Base-by-base conservation (phyloP, 2,113 vertebrate species). In the Gnathonemus longibarbis region DNA sequence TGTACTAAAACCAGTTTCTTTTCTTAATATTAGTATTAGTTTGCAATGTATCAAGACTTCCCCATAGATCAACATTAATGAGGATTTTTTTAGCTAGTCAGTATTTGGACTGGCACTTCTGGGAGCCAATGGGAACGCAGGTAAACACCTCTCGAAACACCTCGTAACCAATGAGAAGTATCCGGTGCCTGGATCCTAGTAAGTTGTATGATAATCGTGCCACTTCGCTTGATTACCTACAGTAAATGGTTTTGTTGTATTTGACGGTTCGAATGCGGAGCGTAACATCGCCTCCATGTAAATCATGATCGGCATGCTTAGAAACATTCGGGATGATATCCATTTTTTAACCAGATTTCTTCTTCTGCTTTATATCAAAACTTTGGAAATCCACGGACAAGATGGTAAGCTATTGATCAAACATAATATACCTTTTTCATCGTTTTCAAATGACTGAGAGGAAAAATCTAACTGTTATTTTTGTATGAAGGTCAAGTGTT, bases 351-450 rank as follows among this genome's bases (percentile, higher is more conserved):
- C 8, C 5, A 35, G 87, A 77, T 35, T 91, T 89, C 93, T 94
- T 93, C 88, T 95, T 87, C 83, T 90, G 86, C 87, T 94, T 24
- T 90, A 88, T 90, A 56, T 94, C 6, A 92, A 89, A 90, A 91
- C 89, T 1, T 45, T 91, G 5, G 49, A 89, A 66, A 94, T 95
- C 49, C 52, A 53, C 87, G 91, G 93, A 39, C 95, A 96, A 88
- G 92, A 94, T 84, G 96, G 96, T 96, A 94, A 95, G 95, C 90
- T 77, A 89, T 80, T 42, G 24, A 83, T 84, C 1, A 42, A 80
- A 77, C 27, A 42, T 89, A 10, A 45, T 17, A 10, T 49, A 53
- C 19, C 2, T n/a, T 70, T 27, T 50, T 7, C 6, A 42, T 7
- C n/a, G 46, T 86, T 50, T 86, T 15, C 15, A 53, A 87, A 50